Evolutionary conservation across 2,113 vertebrate species (phyloP).

Genomic region (Propithecus coquereli): DNA sequence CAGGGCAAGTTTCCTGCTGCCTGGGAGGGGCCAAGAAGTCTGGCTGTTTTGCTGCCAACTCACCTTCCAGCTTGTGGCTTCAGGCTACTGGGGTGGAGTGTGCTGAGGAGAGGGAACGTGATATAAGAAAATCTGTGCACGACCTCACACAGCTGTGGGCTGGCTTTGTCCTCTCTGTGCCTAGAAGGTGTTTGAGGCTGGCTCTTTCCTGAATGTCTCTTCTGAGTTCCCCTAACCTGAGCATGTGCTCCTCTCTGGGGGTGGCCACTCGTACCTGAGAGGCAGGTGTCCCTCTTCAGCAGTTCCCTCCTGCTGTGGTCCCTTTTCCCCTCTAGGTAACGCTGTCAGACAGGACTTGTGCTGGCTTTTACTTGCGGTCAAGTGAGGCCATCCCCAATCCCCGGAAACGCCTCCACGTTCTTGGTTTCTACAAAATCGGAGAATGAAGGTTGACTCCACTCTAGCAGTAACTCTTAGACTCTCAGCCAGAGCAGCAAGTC

Average conservation of each 20-base stretch:
- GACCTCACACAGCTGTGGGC: not conserved
- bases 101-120: not conserved
- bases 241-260: accelerated
- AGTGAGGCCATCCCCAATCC: not conserved
- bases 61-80: not conserved
- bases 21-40: not conserved
- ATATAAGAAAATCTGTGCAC: not conserved
- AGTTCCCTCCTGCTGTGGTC: not conserved
- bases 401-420: accelerated
- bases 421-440: not conserved
- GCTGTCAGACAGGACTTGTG: not conserved
- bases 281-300: not conserved
- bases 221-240: not conserved
- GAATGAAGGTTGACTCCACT: not conserved
- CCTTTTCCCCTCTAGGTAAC: not conserved
- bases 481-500: not conserved
- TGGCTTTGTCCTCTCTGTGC: not conserved
- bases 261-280: not conserved
- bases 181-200: not conserved
- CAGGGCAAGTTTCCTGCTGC: not conserved
- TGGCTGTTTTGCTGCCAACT: not conserved
- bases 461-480: not conserved
- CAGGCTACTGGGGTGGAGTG: not conserved
- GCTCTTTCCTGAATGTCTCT: not conserved
- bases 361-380: not conserved